Evolutionary conservation across 2,888 invertebrate genomes (phyloP).

Genomic region (Lasioglossum morio): DNA sequence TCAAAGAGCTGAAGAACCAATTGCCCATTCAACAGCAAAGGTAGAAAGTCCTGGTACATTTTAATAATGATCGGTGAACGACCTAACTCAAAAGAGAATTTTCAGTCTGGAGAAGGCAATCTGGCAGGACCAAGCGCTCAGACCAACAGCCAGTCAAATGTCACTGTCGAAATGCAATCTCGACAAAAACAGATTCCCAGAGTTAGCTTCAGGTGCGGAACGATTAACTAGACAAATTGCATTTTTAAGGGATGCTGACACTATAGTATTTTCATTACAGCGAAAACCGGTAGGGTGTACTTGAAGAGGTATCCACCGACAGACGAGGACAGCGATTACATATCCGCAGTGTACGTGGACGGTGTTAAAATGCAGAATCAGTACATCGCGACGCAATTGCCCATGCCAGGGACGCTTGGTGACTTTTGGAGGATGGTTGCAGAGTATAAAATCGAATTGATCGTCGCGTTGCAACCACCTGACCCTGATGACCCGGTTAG

Average conservation of each 20-base stretch:
- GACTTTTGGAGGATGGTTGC: conserved; percentile 85
- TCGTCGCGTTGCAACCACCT: conserved; percentile 84
- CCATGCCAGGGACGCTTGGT: conserved; percentile 83
- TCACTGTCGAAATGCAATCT: conserved; percentile 70
- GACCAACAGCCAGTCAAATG: conserved; percentile 60
- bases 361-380: conserved; percentile 81
- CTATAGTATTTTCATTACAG: conserved; percentile 50
- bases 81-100: not conserved
- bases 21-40: conserved; percentile 78
- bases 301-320: conserved; percentile 80
- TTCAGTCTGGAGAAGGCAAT: conserved; percentile 78
- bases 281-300: conserved; percentile 76
- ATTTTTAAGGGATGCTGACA: not conserved
- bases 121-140: conserved; percentile 84
- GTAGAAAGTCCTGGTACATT: conserved; percentile 61
- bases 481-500: conserved; percentile 79
- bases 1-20: conserved; percentile 75
- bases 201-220: conserved; percentile 81
- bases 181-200: conserved; percentile 82
- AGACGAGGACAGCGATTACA: conserved; percentile 84
- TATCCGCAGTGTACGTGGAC: conserved; percentile 85
- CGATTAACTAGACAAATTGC: not conserved
- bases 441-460: conserved; percentile 81
- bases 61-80: not conserved
- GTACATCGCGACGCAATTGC: conserved; percentile 85